Evolutionary conservation across 2,888 invertebrate genomes (phyloP), one percentile per base, ranked within the genome.

Genomic region (Protophormia terraenovae): DNA sequence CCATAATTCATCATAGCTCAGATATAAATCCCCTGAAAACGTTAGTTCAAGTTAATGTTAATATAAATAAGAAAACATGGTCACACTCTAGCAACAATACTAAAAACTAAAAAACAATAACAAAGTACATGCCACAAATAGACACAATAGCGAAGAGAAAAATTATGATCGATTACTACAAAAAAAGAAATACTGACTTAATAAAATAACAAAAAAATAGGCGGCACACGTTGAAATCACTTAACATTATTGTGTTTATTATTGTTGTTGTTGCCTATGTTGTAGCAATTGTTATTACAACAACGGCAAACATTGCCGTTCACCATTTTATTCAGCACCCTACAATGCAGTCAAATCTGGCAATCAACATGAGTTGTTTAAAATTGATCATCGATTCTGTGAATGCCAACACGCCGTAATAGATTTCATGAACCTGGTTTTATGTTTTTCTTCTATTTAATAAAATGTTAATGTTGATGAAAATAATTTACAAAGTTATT

Each of bases 141-240:
- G 45, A 67, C 27, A 45, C 27, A 79, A 38, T 27, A 41, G 14
- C 29, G 19, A 76, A 79, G 12, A 58, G 19, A 80, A 47, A 81
- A 67, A 81, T 69, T 47, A 82, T 85, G 82, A 85, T 85, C 85
- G 78, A 85, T 85, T 78, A 79, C 82, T 45, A 73, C 14, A 75
- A 75, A 62, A 66, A 27, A 55, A 64, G n/a, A 58, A 38, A n/a
- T 71, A 72, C 35, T 58, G 27, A 47, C 32, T 45, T 14, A 62
- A 53, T 19, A 41, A 69, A 50, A 50, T 35, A 72, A n/a, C 24
- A 29, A 41, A 69, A 35, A 72, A 71, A 75, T 45, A 71, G 85
- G 78, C 82, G 85, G 85, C 78, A 75, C 80, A 81, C 85, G 75
- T 82, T 85, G 69, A 85, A 85, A 85, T 82, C 82, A 85, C 82